phyloP scores from a whole-genome alignment of 2,797 vertebrate genomes.

The Tokudaia tokunoshimensis region DNA sequence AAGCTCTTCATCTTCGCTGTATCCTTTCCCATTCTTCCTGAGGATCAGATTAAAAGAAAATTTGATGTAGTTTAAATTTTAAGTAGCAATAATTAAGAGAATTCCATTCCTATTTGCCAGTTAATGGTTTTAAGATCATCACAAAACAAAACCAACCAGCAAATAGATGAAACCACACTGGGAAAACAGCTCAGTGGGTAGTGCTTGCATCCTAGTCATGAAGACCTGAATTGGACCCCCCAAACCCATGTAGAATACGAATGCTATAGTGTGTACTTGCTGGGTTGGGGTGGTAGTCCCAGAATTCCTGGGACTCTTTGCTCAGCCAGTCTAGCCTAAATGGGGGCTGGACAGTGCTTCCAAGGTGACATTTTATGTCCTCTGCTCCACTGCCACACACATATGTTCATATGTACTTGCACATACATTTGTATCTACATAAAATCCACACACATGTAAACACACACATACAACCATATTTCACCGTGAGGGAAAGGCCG shows the following conservation, averaged over 20 bases:
- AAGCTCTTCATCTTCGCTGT: neutral
- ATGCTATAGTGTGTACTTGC: too few species aligned
- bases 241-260: neutral
- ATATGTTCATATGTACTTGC: neutral
- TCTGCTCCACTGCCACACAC: neutral
- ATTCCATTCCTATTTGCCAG: neutral
- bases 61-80: neutral
- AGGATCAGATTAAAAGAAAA: neutral
- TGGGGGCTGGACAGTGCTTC: neutral
- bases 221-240: neutral
- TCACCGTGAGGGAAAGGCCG: neutral
- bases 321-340: neutral
- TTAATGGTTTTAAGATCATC: neutral
- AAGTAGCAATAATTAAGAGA: neutral
- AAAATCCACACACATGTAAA: neutral
- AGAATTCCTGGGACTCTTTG: neutral
- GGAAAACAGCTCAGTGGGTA: too few species aligned
- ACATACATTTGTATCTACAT: neutral
- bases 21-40: neutral
- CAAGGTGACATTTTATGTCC: neutral
- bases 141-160: neutral
- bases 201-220: neutral
- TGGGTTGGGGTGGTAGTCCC: neutral
- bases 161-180: neutral
- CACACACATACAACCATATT: neutral